phyloP scores from a whole-genome alignment of 1,140 invertebrate genomes.

The Frieseomelitta varia region DNA sequence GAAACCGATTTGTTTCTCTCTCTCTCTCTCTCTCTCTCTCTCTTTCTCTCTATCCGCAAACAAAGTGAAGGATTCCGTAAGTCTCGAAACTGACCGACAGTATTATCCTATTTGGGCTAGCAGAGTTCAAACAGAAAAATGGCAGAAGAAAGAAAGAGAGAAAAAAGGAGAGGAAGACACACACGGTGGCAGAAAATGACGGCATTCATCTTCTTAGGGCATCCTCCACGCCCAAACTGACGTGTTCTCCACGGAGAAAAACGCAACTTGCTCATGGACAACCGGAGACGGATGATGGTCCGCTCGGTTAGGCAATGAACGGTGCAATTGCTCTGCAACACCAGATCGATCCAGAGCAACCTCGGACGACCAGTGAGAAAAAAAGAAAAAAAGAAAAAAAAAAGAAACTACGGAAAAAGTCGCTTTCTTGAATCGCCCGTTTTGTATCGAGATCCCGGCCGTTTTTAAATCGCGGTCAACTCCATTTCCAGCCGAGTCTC shows the following conservation, averaged over 20 bases:
- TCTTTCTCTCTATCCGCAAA: neutral
- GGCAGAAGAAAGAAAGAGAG: neutral
- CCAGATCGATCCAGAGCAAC: neutral
- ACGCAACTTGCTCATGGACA: slow-evolving; percentile 47
- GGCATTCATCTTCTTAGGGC: slow-evolving; percentile 60
- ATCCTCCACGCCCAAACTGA: slow-evolving; percentile 53
- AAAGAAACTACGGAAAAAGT: neutral
- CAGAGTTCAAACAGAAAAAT: neutral
- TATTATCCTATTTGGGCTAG: neutral
- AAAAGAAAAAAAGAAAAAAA: too few relatives aligned
- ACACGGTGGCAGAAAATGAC: slow-evolving; percentile 38
- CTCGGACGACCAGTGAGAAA: neutral
- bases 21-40: neutral
- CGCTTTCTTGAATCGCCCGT: slow-evolving; percentile 4
- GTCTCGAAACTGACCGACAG: neutral
- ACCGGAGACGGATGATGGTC: slow-evolving; percentile 43
- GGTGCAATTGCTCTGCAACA: slow-evolving; percentile 25
- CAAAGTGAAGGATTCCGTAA: neutral
- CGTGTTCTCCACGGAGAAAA: slow-evolving; percentile 57
- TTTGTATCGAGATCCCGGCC: neutral
- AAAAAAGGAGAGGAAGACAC: neutral
- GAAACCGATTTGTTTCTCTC: slow-evolving; percentile 4
- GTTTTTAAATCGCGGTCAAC: neutral
- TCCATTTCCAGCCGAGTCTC: neutral
- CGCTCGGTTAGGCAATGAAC: slow-evolving; percentile 41